These are phyloP conservation scores for Chlorocebus sabaeus DNA, from an alignment of 2,113 vertebrate species.

Conservation along the genomic window DNA sequence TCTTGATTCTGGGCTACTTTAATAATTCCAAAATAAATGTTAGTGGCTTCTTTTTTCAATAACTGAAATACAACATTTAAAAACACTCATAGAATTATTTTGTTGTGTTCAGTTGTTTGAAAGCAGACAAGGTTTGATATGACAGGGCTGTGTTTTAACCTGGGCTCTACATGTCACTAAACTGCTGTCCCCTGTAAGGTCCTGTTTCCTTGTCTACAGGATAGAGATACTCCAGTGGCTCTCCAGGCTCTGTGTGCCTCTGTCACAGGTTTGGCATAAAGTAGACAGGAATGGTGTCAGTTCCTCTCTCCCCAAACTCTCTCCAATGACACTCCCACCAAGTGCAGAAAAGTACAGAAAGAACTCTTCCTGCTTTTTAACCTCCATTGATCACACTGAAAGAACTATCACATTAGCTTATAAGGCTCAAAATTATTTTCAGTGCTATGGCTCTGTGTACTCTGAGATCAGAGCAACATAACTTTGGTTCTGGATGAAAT, in stretches of 20 bases:
- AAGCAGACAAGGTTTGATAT: background rate
- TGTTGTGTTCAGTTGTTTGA: background rate
- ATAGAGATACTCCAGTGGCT: rapidly evolving
- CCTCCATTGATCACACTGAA: background rate
- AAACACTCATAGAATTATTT: background rate
- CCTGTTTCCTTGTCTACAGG: background rate
- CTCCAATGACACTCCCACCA: background rate
- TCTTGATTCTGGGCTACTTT: background rate
- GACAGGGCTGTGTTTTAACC: background rate
- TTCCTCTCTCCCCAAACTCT: background rate
- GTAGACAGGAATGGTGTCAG: background rate
- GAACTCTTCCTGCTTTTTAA: background rate
- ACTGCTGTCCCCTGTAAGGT: background rate
- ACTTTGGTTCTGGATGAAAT: background rate
- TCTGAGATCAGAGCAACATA: background rate
- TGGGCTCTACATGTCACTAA: background rate
- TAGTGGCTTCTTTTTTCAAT: background rate
- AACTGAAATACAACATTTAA: background rate
- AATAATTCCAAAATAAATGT: background rate
- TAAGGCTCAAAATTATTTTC: background rate
- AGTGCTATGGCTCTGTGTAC: background rate
- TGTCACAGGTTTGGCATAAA: background rate
- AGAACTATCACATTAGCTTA: background rate
- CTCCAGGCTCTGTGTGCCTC: rapidly evolving
- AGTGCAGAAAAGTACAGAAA: background rate